Evolutionary conservation across 2,888 invertebrate genomes (phyloP), one percentile per base, ranked within the genome.

Genomic region (Drosophila vallismaia): DNA sequence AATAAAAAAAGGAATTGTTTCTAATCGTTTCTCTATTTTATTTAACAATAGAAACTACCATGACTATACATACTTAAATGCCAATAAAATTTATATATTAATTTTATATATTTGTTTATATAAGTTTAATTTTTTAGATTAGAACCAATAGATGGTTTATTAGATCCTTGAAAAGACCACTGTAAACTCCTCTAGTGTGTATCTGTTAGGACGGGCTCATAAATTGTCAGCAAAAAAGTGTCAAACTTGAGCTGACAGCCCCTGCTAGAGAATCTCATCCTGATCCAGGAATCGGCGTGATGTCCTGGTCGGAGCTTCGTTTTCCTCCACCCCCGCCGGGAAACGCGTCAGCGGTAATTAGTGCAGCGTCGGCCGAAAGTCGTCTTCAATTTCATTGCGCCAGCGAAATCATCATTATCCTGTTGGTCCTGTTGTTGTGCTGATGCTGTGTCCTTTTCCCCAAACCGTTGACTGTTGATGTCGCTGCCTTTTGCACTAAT

Each of bases 191-290:
- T 12, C 29, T 28, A 49, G 46, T 68, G 68, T 62, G 55, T 56
- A 57, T 24, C 29, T 12, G 26, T 31, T 48, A 33, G 49, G 38
- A 29, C 74, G 24, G 29, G 24, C 79, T 85, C 83, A 87, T 87
- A 83, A 83, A 82, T 87, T 75, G 85, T 75, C 75, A 71, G 73
- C 72, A 73, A 87, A 59, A 85, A 84, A 84, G 86, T 84, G 88
- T 84, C 84, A 87, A 84, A 84, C 83, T 84, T 82, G 79, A 84
- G 84, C 76, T 85, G 84, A 87, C 88, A 84, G 79, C 59, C 71
- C 52, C 51, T 52, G 66, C 59, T 58, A 59, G 38, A 51, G 54
- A 36, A 5, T 52, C 38, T 66, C 26, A 6, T 46, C 46, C 52
- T 46, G 38, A 14, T 33, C 55, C 50, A 3, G 58, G 26, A 29